Base-by-base conservation (phyloP, 2,888 invertebrate species). In the Drosophila mulleri region DNA sequence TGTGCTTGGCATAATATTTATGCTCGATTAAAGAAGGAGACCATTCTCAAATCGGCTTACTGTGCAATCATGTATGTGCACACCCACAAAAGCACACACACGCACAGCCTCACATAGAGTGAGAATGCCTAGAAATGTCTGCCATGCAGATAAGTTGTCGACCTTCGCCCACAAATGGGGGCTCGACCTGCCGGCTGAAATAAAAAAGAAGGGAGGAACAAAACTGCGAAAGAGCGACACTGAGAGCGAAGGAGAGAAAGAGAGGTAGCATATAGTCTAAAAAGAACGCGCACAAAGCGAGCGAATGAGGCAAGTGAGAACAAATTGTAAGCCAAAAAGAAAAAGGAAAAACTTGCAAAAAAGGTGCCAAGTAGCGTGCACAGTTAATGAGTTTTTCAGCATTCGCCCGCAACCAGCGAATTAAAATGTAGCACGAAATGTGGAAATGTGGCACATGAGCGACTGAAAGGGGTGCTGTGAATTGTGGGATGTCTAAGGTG, bases 331-430 rank as follows among this genome's bases (percentile, higher is more conserved):
- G 71, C 64, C 69, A 59, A 57, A 67, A 62, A 41, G 54, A 77
- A 69, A 59, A 57, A 53, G 3, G 5, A 32, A 11, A 77, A 68
- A 59, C 26, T 26, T 26, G 26, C 26, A 14, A 12, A 11, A 88
- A 84, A 89, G 86, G 88, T 89, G 86, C 86, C 88, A 86, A 89
- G 86, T 88, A 79, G 86, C 90, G 86, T 89, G 88, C 88, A 81
- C 88, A 85, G 90, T 89, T 86, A 86, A 86, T 89, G 86, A 86
- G 88, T 86, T 89, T 88, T 88, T 80, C 82, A 82, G 68, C 80
- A 64, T 66, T 66, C 60, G 54, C 66, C 60, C 54, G 45, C 67
- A 60, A 48, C 47, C 39, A 45, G 61, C 65, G 76, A 81, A 88
- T 86, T 89, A 80, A 89, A 86, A 86, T 88, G 88, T 86, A 64